phyloP scores from a whole-genome alignment of 2,888 invertebrate species.

The Flexamia atlantica region DNA sequence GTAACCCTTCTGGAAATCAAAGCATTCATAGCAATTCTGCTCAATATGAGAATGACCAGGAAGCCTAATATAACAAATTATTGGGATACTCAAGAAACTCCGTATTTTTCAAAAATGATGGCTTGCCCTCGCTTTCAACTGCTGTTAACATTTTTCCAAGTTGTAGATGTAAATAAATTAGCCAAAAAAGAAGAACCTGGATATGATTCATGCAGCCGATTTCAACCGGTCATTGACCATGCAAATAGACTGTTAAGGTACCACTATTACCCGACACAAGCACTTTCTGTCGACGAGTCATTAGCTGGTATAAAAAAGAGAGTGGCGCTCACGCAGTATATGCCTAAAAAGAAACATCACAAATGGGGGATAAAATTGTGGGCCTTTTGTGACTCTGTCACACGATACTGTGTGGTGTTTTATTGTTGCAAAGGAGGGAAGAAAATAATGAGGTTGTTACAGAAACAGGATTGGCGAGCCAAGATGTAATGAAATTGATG shows the following conservation, averaged over 20 bases:
- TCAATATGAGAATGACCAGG: conserved; percentile 50
- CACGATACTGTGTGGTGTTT: conserved; percentile 48
- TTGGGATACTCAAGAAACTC: conserved; percentile 54
- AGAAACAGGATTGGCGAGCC: conserved; percentile 2
- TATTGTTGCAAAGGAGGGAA: conserved; percentile 22
- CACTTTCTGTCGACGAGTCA: conserved; percentile 45
- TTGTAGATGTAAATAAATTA: conserved; percentile 22
- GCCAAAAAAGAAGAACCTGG: neutral
- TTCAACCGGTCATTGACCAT: too few species aligned
- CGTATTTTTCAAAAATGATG: conserved; percentile 53
- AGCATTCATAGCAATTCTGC: conserved; percentile 41
- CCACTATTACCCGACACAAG: neutral
- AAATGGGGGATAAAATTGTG: too few species aligned
- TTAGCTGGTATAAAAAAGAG: conserved; percentile 39
- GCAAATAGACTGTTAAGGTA: too few species aligned
- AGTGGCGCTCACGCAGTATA: conserved; percentile 38
- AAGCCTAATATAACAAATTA: neutral
- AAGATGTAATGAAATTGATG: conserved; percentile 44
- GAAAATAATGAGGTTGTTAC: neutral
- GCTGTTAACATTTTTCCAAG: neutral
- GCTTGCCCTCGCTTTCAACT: neutral
- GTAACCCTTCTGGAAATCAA: conserved; percentile 43
- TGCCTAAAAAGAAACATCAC: conserved; percentile 38
- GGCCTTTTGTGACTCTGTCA: conserved; percentile 6
- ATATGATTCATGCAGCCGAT: too few species aligned